phyloP scores from a whole-genome alignment of 2,888 invertebrate species.

The Watsonalla binaria region DNA sequence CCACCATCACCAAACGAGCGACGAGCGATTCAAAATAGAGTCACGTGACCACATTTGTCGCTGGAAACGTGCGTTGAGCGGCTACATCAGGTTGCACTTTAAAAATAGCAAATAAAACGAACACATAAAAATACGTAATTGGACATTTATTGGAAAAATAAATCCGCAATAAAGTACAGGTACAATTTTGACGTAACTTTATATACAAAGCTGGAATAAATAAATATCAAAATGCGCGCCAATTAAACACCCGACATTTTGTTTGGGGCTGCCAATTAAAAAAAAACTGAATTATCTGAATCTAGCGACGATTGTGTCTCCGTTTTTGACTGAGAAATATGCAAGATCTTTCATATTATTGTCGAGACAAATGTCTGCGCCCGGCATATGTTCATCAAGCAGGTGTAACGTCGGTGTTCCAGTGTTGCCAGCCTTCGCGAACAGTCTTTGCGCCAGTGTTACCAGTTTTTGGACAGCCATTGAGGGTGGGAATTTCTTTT shows the following conservation, averaged over 20 bases:
- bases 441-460: constrained; percentile 87
- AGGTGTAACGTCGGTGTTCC: constrained; percentile 68
- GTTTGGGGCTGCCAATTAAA: constrained; percentile 29
- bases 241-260: constrained; percentile 25
- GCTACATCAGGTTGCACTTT: too few relatives aligned
- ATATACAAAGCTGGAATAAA: constrained; percentile 59
- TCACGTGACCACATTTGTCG: too few relatives aligned
- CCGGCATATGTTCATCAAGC: constrained; percentile 77
- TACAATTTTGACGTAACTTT: constrained; percentile 57
- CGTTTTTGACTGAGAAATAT: constrained; percentile 90
- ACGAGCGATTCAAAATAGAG: too few relatives aligned
- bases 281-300: constrained; percentile 64
- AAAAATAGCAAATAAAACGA: constrained; percentile 32
- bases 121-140: constrained; percentile 58
- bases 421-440: constrained; percentile 65
- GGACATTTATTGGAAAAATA: constrained; percentile 59
- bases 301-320: constrained; percentile 87
- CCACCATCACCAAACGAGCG: too few relatives aligned
- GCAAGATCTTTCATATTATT: constrained; percentile 90
- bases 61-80: too few relatives aligned
- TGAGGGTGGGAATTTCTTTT: constrained; percentile 86
- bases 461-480: constrained; percentile 91
- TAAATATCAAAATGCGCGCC: constrained; percentile 32
- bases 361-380: constrained; percentile 86
- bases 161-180: constrained; percentile 60